phyloP scores from a whole-genome alignment of 2,113 vertebrate species.

The Paramormyrops kingsleyae region DNA sequence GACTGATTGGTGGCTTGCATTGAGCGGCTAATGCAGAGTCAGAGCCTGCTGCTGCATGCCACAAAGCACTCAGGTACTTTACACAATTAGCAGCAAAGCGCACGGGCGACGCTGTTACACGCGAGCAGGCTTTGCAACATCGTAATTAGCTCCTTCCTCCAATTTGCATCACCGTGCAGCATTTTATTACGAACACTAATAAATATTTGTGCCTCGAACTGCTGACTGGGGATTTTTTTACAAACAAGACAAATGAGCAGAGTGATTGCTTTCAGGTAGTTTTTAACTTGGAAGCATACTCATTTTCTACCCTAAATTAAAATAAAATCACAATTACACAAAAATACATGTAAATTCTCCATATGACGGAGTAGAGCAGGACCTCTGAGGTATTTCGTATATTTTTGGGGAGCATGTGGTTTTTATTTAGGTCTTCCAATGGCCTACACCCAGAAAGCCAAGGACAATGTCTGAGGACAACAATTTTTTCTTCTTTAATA shows the following conservation, averaged over 20 bases:
- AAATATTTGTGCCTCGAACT: background rate
- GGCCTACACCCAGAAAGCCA: background rate
- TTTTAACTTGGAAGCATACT: background rate
- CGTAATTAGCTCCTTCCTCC: background rate
- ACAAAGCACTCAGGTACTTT: background rate
- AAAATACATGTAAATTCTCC: background rate
- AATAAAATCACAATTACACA: background rate
- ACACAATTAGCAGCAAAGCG: background rate
- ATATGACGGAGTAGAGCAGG: background rate
- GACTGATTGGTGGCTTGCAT: background rate
- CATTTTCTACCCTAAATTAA: background rate
- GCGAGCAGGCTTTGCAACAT: too few relatives aligned
- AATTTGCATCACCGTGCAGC: background rate
- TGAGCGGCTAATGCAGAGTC: background rate
- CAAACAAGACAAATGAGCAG: background rate
- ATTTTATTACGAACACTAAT: background rate
- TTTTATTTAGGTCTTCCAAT: background rate
- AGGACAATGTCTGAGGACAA: background rate
- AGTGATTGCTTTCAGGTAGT: background rate
- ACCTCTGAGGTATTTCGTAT: background rate
- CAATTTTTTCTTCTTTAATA: background rate
- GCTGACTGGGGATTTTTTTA: background rate
- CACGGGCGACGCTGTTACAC: background rate
- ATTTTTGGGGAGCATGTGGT: background rate
- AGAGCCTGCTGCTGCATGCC: background rate